Conservation (phyloP, 2,888 invertebrate genomes). For the Melinaea menophilus region DNA sequence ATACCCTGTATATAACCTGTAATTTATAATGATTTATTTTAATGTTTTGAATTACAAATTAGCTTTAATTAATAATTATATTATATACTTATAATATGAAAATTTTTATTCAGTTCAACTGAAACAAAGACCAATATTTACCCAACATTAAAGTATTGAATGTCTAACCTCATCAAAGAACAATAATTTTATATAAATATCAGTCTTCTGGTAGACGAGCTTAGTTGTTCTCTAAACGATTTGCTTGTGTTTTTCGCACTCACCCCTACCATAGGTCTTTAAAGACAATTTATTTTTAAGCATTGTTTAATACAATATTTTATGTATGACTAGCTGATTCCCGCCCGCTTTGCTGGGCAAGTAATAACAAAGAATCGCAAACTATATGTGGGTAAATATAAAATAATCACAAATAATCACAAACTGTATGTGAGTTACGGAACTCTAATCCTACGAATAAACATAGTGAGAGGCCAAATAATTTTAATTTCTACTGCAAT, state of each 20-base stretch:
- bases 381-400: no score
- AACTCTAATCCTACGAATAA: no score
- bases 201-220: constrained; percentile 52
- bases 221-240: constrained; percentile 60
- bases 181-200: constrained; percentile 53
- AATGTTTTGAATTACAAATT: constrained; percentile 20
- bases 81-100: no score
- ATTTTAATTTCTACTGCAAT: no score
- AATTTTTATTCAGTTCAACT: neutral
- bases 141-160: neutral
- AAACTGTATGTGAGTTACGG: no score
- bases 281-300: neutral
- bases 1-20: constrained; percentile 26
- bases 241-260: constrained; percentile 36
- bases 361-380: no score
- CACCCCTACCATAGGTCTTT: constrained; percentile 19
- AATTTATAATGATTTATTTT: constrained; percentile 30
- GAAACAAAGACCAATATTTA: neutral
- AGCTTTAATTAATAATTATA: neutral
- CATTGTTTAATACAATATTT: no score
- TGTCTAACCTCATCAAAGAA: constrained; percentile 16
- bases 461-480: no score
- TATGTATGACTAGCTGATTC: no score
- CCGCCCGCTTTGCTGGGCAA: no score
- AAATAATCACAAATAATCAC: no score